phyloP scores from a whole-genome alignment of 2,797 vertebrate genomes.

The Lates japonicus region DNA sequence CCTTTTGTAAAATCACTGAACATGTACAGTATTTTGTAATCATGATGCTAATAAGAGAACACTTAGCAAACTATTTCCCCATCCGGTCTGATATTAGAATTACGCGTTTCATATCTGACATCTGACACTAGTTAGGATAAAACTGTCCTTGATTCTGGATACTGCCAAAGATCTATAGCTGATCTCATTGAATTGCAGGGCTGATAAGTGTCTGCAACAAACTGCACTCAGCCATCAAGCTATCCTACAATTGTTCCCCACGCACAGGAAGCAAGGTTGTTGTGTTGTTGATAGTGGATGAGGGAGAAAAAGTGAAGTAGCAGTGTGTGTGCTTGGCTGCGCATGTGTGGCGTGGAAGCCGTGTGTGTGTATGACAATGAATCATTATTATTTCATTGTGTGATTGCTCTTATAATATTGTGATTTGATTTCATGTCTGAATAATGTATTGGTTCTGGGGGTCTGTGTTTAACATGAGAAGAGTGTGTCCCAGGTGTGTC shows the following conservation, averaged over 20 bases:
- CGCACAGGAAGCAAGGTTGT: conserved; percentile 84
- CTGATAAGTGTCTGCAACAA: conserved; percentile 76
- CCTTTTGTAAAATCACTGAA: background rate
- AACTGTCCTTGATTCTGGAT: conserved; percentile 33
- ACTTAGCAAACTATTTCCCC: background rate
- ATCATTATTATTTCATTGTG: conserved; percentile 10
- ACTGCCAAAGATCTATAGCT: conserved; percentile 66
- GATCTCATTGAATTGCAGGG: conserved; percentile 58
- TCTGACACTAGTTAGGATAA: conserved; percentile 51
- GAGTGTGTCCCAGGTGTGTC: conserved; percentile 25
- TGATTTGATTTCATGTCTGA: background rate
- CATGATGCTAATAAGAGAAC: background rate
- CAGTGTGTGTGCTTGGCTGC: conserved; percentile 34
- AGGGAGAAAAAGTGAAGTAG: conserved; percentile 65
- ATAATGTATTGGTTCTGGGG: background rate
- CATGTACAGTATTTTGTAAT: background rate
- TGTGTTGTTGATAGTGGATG: conserved; percentile 89
- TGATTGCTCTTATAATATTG: conserved; percentile 28
- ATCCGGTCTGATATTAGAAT: conserved; percentile 26
- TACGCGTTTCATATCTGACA: conserved; percentile 40
- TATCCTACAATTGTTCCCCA: conserved; percentile 86
- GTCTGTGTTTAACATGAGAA: background rate
- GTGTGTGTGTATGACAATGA: conserved; percentile 24
- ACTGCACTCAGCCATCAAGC: conserved; percentile 84
- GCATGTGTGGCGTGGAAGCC: conserved; percentile 14